Evolutionary conservation across 2,113 vertebrate species (phyloP).

Genomic region (Corythornis madagascariensis): DNA sequence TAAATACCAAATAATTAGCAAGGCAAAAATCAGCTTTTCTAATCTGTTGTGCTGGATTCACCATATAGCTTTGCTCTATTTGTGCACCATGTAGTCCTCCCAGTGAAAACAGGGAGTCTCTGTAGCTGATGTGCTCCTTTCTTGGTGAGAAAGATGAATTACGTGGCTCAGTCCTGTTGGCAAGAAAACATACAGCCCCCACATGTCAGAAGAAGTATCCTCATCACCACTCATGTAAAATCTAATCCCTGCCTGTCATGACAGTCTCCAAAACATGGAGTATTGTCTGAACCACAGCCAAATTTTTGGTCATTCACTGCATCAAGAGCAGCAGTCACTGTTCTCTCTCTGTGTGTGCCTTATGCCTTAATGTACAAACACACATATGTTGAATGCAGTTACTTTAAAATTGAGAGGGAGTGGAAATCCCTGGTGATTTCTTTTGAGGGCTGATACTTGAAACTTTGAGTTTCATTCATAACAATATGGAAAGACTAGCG

Average conservation of each 20-base stretch:
- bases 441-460: neutral
- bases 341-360: neutral
- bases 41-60: neutral
- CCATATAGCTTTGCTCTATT: neutral
- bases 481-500: neutral
- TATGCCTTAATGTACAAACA: neutral
- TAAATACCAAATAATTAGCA: neutral
- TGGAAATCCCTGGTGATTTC: neutral
- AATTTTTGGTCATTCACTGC: neutral
- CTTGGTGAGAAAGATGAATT: constrained; percentile 34
- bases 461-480: neutral
- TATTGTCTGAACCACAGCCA: constrained; percentile 43
- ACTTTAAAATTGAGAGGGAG: neutral
- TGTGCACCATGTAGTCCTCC: neutral
- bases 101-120: neutral
- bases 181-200: constrained; percentile 36
- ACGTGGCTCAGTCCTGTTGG: constrained; percentile 28
- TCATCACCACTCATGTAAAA: constrained; percentile 64
- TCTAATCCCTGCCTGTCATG: constrained; percentile 56
- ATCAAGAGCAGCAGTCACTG: neutral
- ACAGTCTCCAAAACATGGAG: constrained; percentile 55
- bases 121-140: neutral
- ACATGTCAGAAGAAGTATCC: constrained; percentile 49
- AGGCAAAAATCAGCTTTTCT: neutral
- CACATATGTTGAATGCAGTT: neutral